Evolutionary conservation across 2,888 invertebrate species (phyloP), one percentile per base, ranked within the genome.

Genomic region (Heliconius aoede): DNA sequence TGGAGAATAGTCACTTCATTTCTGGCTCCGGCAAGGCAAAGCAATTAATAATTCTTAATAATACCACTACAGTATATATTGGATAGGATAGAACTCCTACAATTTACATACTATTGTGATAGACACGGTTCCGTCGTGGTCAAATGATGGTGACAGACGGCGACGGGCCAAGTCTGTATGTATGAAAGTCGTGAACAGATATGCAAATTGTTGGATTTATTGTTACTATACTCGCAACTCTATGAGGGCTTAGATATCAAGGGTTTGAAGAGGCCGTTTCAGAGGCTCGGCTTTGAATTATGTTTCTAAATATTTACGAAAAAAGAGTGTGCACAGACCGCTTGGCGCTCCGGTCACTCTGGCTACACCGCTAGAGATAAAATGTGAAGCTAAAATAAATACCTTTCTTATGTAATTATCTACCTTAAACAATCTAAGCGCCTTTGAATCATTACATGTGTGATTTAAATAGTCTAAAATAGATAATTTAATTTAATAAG

Each of bases 401-500:
- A n/a, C 9, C n/a, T 55, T 55, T 9, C 55, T n/a, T n/a, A 55
- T 55, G 0, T 55, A 55, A n/a, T 55, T n/a, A 55, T 8, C 11
- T 2, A n/a, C n/a, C n/a, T 11, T 62, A 62, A 62, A 62, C 21
- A 26, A 4, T 15, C 60, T 60, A 26, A 60, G 3, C 5, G 13
- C 28, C 30, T 62, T 21, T 64, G 24, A 32, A 24, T 13, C 2
- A 64, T 24, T 36, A 15, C 18, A 40, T 26, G 40, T 36, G n/a
- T n/a, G 26, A 46, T 58, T 71, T 30, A 58, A 32, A 24, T 55
- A 55, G 8, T 13, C 13, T 24, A 32, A 55, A 71, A n/a, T 7
- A n/a, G 7, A 24, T 73, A 32, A 68, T 68, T 73, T 40, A 73
- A 73, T 76, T 69, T 73, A 77, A 73, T 74, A 73, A 51, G 64